These are phyloP conservation scores for Mesocricetus auratus DNA, from an alignment of 2,113 vertebrate species.

Conservation along the genomic window DNA sequence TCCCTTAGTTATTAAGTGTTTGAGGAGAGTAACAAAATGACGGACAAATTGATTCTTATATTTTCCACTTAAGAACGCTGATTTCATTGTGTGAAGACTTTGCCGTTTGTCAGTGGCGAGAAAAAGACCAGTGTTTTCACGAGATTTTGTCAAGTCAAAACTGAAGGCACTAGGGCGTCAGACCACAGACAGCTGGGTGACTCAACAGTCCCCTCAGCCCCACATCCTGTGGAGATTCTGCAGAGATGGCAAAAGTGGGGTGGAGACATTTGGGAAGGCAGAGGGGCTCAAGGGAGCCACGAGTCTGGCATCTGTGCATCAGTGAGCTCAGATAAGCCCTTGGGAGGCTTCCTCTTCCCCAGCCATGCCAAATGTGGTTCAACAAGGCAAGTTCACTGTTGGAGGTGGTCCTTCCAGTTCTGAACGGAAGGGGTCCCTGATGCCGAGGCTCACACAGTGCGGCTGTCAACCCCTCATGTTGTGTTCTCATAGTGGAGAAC, in stretches of 20 bases:
- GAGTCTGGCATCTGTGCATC: neutral
- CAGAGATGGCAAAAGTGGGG: neutral
- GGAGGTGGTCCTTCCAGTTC: neutral
- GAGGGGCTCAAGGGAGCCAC: neutral
- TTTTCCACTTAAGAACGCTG: slow-evolving; percentile 61
- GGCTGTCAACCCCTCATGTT: neutral
- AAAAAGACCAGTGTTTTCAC: slow-evolving; percentile 24
- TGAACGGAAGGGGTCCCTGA: neutral
- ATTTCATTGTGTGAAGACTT: slow-evolving; percentile 46
- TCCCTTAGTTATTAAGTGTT: slow-evolving; percentile 62
- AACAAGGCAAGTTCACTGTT: neutral
- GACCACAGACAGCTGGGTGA: slow-evolving; percentile 5
- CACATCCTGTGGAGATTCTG: neutral
- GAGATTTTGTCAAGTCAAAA: slow-evolving; percentile 31
- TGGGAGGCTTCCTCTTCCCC: neutral
- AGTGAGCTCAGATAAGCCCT: slow-evolving; percentile 1
- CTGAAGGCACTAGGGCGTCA: neutral
- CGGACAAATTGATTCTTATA: slow-evolving; percentile 44
- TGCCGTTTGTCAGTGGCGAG: slow-evolving; percentile 41
- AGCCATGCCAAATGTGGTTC: neutral
- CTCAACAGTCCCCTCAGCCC: neutral
- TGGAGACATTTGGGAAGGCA: neutral
- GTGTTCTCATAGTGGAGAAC: neutral
- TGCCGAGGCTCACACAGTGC: neutral
- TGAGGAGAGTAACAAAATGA: slow-evolving; percentile 40